These are phyloP conservation scores for Parapristionchus giblindavisi DNA, from an alignment of 2,888 invertebrate genomes.

Conservation along the genomic window DNA sequence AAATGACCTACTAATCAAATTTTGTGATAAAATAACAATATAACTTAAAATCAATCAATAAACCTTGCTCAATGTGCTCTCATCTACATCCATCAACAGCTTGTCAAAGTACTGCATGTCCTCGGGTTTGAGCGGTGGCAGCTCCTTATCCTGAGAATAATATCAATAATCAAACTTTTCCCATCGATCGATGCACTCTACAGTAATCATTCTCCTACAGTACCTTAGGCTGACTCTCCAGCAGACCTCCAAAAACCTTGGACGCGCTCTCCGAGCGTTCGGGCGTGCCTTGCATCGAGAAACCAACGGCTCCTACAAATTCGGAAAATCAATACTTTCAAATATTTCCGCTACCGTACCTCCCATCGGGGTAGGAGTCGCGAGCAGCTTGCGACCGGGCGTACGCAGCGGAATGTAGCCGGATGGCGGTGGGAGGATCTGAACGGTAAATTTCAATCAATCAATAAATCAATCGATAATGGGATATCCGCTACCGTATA, in stretches of 20 bases:
- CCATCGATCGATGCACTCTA: background rate
- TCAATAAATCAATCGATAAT: too few species aligned
- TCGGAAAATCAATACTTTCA: background rate
- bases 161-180: background rate
- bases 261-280: constrained; percentile 47
- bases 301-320: constrained; percentile 79
- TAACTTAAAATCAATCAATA: constrained; percentile 76
- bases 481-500: constrained; percentile 69
- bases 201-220: background rate
- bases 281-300: constrained; percentile 83
- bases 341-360: constrained; percentile 40
- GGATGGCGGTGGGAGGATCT: constrained; percentile 85
- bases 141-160: constrained; percentile 74
- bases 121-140: constrained; percentile 99
- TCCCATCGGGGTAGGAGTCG: constrained; percentile 93
- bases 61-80: constrained; percentile 87
- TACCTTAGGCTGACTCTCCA: constrained; percentile 91
- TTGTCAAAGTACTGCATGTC: constrained; percentile 99
- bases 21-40: too few species aligned
- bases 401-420: constrained; percentile 95
- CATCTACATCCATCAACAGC: constrained; percentile 94
- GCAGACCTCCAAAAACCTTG: constrained; percentile 61
- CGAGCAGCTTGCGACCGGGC: constrained; percentile 94
- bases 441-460: constrained; percentile 21
- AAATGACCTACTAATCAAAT: too few species aligned